A percentile compares a stretch with the other conserved stretches of the same genome.
phyloP scores from a whole-genome alignment of 2,888 invertebrate genomes.

The Lasioglossum villosulum region DNA sequence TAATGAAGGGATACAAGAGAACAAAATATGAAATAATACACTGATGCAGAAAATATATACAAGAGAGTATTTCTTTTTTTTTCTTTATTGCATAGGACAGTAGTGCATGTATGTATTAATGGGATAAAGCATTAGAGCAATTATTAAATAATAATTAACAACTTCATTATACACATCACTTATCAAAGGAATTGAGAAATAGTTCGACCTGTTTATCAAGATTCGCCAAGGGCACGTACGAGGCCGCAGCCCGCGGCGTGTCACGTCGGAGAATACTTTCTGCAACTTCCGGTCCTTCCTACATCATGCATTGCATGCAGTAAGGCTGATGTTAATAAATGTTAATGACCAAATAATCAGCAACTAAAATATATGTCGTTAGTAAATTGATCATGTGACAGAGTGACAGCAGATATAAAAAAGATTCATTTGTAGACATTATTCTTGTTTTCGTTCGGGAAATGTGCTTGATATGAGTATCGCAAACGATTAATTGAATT shows the following conservation, averaged over 20 bases:
- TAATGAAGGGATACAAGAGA: slow-evolving; percentile 38
- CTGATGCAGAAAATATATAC: slow-evolving; percentile 73
- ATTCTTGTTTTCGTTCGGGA: slow-evolving; percentile 41
- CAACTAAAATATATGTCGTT: slow-evolving; percentile 74
- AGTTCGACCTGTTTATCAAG: slow-evolving; percentile 84
- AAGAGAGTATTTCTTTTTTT: slow-evolving; percentile 62
- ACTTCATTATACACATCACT: slow-evolving; percentile 69
- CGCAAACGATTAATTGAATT: slow-evolving; percentile 58
- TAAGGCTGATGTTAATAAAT: slow-evolving; percentile 83
- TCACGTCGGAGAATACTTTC: slow-evolving; percentile 83
- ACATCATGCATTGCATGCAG: slow-evolving; percentile 84
- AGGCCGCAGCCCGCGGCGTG: slow-evolving; percentile 82
- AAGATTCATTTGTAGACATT: slow-evolving; percentile 43
- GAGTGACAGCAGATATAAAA: slow-evolving; percentile 58
- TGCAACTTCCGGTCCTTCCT: slow-evolving; percentile 83
- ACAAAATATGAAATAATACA: slow-evolving; percentile 59
- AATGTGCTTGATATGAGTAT: slow-evolving; percentile 68
- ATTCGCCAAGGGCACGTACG: slow-evolving; percentile 84
- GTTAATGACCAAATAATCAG: slow-evolving; percentile 78
- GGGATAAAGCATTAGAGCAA: slow-evolving; percentile 73
- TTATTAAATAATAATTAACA: slow-evolving; percentile 67
- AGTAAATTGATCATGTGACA: slow-evolving; percentile 71
- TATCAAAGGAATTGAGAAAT: slow-evolving; percentile 81
- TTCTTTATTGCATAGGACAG: slow-evolving; percentile 68
- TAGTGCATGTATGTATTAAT: slow-evolving; percentile 75